Conservation (phyloP, 2,113 vertebrate genomes). For the Chlamydotis undulata region DNA sequence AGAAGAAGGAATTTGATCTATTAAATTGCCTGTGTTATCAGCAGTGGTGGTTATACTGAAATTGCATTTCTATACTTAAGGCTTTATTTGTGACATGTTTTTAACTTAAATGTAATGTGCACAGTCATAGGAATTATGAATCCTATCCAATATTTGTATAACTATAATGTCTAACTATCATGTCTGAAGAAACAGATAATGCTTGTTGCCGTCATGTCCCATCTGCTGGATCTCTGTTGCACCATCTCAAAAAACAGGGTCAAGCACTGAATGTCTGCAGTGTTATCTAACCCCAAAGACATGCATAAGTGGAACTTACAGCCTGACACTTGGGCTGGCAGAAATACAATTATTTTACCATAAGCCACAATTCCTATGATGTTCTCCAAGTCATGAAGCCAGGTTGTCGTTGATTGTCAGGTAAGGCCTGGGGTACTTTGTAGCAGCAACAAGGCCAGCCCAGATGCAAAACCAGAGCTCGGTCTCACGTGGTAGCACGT, state of each 20-base stretch:
- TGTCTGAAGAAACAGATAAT: neutral
- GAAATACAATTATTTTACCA: neutral
- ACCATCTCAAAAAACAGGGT: neutral
- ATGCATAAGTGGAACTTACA: neutral
- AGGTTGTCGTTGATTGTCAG: neutral
- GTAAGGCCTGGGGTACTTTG: neutral
- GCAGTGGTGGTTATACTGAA: neutral
- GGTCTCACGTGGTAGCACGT: accelerated
- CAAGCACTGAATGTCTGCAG: neutral
- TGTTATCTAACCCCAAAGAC: neutral
- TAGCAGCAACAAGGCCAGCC: neutral
- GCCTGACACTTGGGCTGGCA: neutral
- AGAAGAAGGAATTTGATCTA: neutral
- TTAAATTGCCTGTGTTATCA: conserved; percentile 30
- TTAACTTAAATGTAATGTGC: neutral
- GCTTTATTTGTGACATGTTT: neutral
- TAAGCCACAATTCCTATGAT: neutral
- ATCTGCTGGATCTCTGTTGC: neutral
- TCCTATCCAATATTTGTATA: neutral
- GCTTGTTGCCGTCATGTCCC: neutral
- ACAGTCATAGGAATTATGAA: neutral
- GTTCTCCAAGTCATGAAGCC: neutral
- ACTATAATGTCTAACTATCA: neutral
- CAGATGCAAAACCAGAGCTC: neutral
- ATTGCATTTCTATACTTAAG: conserved; percentile 8